Evolutionary conservation across 2,113 vertebrate species (phyloP), one percentile per base, ranked within the genome.

Genomic region (Marmota monax): DNA sequence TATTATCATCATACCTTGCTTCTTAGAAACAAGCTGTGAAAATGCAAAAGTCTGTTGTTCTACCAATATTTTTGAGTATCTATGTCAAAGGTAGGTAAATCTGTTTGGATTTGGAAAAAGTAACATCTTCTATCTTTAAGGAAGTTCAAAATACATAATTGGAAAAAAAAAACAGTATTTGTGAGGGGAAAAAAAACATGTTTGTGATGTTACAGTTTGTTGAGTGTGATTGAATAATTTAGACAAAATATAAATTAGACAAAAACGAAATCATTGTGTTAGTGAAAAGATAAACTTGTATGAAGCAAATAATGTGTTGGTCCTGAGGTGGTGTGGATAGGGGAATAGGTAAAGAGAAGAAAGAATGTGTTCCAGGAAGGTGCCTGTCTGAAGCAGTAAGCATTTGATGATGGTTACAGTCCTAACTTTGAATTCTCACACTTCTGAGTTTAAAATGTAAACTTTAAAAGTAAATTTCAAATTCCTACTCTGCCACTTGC

Each of bases 51-150:
- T 85, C 32, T 88, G 0, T 93, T 87, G 61, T 91, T 86, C 84
- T 92, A 48, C 45, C 67, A 77, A 2, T 87, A 63, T 72, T 93
- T 97, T 97, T 86, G 67, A 94, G 34, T 85, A 77, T 77, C 73
- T 84, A 0, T 95, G 58, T 95, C 51, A 72, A 85, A 96, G 45
- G 27, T 93, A 96, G 92, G 72, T 95, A 88, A 92, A 29, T 96
- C n/a, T 92, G 0, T 83, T 83, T 22, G 39, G 63, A 85, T 25
- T 45, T 93, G n/a, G 23, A 88, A 91, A 94, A 85, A 39, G 58
- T 92, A 56, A 63, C 4, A 48, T 95, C 16, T 74, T 92, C 39
- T 78, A 23, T 85, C 63, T 92, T 78, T 72, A 82, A 85, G 67
- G 77, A 87, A 69, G 45, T 17, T 65, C 27, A 88, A 80, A 80